These are phyloP conservation scores for Agrypnia vestita DNA, from an alignment of 1,140 invertebrate genomes.

Conservation along the genomic window DNA sequence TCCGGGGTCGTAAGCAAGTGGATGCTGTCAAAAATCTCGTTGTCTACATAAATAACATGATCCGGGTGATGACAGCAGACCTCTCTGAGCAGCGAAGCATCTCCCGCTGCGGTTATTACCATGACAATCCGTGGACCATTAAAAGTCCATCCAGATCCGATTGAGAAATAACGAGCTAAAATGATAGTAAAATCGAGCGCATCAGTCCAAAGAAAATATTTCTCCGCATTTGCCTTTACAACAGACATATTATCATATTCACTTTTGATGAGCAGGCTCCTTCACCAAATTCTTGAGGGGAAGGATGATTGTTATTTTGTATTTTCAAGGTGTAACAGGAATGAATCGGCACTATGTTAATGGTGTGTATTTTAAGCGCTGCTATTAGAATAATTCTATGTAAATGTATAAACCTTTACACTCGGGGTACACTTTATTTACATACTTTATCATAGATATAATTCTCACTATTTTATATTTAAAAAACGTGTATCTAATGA, in stretches of 20 bases:
- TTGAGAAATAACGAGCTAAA: not conserved
- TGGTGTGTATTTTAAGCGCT: constrained; percentile 6
- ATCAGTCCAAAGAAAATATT: not conserved
- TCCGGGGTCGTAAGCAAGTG: constrained; percentile 47
- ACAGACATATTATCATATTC: not conserved
- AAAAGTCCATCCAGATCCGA: not conserved
- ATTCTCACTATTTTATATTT: too few relatives aligned
- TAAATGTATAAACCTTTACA: constrained; percentile 3
- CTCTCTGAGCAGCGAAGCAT: constrained; percentile 23
- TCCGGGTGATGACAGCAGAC: constrained; percentile 58
- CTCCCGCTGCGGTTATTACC: constrained; percentile 59
- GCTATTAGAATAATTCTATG: not conserved
- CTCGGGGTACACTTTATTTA: not conserved
- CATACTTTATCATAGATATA: not conserved
- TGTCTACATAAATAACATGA: constrained; percentile 53
- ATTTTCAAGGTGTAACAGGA: constrained; percentile 6
- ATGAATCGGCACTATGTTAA: constrained; percentile 16
- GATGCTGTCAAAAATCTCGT: constrained; percentile 49
- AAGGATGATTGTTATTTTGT: not conserved
- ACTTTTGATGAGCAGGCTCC: not conserved
- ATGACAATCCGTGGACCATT: constrained; percentile 49
- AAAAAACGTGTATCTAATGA: not conserved
- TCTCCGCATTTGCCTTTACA: not conserved
- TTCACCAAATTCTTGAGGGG: not conserved
- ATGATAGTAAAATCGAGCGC: not conserved